These are phyloP conservation scores for Siphlonurus alternatus DNA, from an alignment of 2,888 invertebrate species.

Conservation along the genomic window DNA sequence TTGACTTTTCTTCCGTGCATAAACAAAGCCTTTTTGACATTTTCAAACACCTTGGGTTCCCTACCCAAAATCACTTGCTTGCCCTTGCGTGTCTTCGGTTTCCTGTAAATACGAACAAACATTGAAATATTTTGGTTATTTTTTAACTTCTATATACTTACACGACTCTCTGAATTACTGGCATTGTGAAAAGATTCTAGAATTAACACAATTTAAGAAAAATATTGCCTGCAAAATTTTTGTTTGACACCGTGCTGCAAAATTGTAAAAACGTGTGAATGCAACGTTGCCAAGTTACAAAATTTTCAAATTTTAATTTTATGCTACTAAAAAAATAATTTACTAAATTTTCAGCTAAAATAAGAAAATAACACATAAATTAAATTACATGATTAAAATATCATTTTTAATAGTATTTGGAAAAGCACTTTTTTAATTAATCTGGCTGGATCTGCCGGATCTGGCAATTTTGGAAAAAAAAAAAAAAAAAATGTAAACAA, in stretches of 20 bases:
- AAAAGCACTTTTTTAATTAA: neutral
- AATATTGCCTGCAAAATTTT: neutral
- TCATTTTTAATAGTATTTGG: neutral
- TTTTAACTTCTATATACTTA: slow-evolving; percentile 19
- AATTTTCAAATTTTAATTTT: neutral
- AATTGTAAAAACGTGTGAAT: neutral
- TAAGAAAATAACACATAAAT: neutral
- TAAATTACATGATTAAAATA: neutral
- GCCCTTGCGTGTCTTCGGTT: slow-evolving; percentile 75
- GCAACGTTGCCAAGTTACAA: neutral
- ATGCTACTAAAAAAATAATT: too few relatives aligned
- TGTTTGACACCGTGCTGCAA: neutral
- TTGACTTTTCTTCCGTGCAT: slow-evolving; percentile 70
- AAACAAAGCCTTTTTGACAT: slow-evolving; percentile 67
- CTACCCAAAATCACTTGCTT: slow-evolving; percentile 64
- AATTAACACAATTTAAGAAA: neutral
- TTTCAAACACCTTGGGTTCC: slow-evolving; percentile 80
- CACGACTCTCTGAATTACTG: slow-evolving; percentile 26
- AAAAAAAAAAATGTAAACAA: neutral
- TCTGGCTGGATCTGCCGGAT: neutral
- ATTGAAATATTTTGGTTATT: neutral
- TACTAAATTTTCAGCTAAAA: too few relatives aligned
- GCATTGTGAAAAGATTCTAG: neutral
- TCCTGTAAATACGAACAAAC: slow-evolving; percentile 37
- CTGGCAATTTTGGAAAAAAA: neutral